These are phyloP conservation scores for Malurus cyaneus DNA, from an alignment of 2,113 vertebrate species.

Conservation along the genomic window DNA sequence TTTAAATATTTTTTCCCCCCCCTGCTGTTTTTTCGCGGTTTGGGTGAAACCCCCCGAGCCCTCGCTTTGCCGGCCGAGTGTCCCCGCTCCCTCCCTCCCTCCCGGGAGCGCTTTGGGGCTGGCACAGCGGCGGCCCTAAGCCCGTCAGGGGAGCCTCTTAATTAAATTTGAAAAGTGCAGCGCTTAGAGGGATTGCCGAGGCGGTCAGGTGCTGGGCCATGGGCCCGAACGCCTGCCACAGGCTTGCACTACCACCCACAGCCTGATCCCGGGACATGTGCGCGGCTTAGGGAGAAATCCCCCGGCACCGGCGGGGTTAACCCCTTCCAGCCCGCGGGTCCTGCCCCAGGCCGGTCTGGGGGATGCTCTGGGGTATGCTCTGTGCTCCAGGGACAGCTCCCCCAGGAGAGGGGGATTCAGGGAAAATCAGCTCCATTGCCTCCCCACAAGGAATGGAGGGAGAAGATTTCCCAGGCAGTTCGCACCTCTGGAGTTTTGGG, in stretches of 20 bases:
- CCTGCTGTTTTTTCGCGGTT: not conserved
- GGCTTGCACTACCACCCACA: slow-evolving; percentile 83
- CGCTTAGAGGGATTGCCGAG: slow-evolving; percentile 67
- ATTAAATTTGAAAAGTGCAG: slow-evolving; percentile 69
- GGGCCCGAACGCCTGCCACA: slow-evolving; percentile 77
- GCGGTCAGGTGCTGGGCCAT: slow-evolving; percentile 77
- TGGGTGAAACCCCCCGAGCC: not conserved
- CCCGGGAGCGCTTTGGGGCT: not conserved
- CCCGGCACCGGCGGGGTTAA: slow-evolving; percentile 49
- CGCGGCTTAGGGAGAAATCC: slow-evolving; percentile 84
- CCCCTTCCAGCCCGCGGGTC: slow-evolving; percentile 26
- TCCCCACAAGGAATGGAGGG: not conserved
- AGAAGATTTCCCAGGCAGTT: not conserved
- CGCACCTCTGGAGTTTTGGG: not conserved
- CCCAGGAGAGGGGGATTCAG: no score
- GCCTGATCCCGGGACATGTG: slow-evolving; percentile 83
- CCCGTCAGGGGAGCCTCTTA: slow-evolving; percentile 59
- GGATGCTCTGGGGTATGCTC: not conserved
- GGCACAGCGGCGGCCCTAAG: not conserved
- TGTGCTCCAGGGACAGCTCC: not conserved
- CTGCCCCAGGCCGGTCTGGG: fast-evolving
- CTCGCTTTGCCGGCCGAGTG: not conserved
- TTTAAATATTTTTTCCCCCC: no score
- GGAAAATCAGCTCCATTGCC: not conserved
- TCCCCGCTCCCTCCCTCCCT: not conserved